phyloP scores from a whole-genome alignment of 1,140 invertebrate genomes.

The Ceratitis capitata region DNA sequence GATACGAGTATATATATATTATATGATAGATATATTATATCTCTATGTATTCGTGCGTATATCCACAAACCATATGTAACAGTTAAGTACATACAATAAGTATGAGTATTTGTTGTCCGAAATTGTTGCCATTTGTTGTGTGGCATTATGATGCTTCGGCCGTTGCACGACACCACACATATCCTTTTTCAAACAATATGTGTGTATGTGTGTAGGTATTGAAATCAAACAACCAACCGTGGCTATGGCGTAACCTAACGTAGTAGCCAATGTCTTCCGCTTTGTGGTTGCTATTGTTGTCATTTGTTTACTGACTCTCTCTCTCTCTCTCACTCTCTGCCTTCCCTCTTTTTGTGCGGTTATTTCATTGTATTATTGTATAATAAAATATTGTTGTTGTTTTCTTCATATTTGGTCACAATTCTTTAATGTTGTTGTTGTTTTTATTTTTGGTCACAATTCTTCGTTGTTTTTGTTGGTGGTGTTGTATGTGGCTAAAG shows the following conservation, averaged over 20 bases:
- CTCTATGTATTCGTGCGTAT: neutral
- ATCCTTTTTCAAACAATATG: neutral
- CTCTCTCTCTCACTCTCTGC: no score
- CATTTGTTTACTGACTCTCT: constrained; percentile 12
- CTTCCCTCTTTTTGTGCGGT: constrained; percentile 14
- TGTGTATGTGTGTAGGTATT: no score
- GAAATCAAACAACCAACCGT: neutral
- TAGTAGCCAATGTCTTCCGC: neutral
- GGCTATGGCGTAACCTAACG: neutral
- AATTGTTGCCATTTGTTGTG: constrained; percentile 31
- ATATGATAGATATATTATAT: no score
- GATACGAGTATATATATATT: neutral
- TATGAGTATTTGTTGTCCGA: neutral
- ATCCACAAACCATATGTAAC: neutral
- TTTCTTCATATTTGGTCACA: neutral
- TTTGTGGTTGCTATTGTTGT: constrained; percentile 33
- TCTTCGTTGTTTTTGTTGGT: neutral
- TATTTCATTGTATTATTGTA: no score
- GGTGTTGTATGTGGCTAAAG: constrained; percentile 41
- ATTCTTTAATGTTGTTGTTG: neutral
- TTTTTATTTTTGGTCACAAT: neutral
- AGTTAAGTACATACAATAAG: neutral
- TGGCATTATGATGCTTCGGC: neutral
- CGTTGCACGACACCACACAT: neutral
- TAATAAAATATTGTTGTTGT: no score